Evolutionary conservation across 2,113 vertebrate species (phyloP).

Genomic region (Enhydra lutris): DNA sequence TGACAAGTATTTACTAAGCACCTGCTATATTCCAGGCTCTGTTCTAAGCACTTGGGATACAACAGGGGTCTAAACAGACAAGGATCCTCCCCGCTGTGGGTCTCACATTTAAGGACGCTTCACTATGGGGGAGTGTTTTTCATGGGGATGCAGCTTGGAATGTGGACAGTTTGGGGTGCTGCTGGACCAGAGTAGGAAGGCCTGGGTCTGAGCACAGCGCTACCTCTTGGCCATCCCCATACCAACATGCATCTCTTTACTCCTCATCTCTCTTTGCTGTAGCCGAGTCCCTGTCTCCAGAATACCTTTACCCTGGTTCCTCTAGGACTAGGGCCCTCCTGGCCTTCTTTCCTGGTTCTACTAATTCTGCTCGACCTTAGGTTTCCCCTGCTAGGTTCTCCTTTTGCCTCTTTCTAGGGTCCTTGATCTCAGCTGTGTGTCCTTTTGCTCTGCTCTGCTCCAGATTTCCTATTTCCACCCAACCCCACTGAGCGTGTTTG

Average conservation of each 20-base stretch:
- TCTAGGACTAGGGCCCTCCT: not conserved
- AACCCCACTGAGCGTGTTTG: not conserved
- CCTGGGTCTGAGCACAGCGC: accelerated
- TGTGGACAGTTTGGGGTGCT: not conserved
- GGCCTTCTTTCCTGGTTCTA: not conserved
- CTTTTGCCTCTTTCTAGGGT: not conserved
- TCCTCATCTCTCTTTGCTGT: not conserved
- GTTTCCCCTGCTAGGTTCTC: not conserved
- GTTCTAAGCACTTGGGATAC: not conserved
- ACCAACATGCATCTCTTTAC: not conserved
- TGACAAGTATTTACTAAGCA: not conserved
- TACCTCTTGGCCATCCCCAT: not conserved
- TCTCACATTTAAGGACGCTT: not conserved
- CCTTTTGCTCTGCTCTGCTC: not conserved
- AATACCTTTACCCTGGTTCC: not conserved
- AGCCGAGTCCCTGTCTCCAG: accelerated
- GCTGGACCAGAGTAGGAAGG: not conserved
- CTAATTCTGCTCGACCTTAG: not conserved
- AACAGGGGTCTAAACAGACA: not conserved
- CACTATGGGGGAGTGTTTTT: not conserved
- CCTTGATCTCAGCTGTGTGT: not conserved
- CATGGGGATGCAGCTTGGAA: not conserved
- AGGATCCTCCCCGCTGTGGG: not conserved
- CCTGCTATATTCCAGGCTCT: not conserved
- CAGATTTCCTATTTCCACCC: not conserved